phyloP scores from a whole-genome alignment of 2,888 invertebrate genomes.

The Tuberolachnus salignus region DNA sequence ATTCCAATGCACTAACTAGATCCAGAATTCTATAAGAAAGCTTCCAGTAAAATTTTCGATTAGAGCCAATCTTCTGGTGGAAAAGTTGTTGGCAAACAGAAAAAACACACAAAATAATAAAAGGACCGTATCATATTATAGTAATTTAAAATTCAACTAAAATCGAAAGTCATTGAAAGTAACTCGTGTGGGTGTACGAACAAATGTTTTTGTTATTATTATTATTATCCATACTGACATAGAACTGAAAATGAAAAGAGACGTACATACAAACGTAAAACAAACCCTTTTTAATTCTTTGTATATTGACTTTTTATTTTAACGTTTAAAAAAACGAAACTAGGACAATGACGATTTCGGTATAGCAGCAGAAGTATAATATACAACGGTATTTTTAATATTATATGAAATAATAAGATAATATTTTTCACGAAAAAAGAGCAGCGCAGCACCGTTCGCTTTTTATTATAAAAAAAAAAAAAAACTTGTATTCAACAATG shows the following conservation, averaged over 20 bases:
- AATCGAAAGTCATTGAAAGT: background rate
- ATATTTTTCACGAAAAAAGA: conserved; percentile 4
- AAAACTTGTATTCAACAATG: background rate
- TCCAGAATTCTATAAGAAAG: too few species aligned
- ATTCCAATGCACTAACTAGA: too few species aligned
- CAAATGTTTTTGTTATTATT: too few species aligned
- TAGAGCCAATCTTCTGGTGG: too few species aligned
- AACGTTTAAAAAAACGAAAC: conserved; percentile 18
- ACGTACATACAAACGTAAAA: background rate
- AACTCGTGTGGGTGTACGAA: too few species aligned
- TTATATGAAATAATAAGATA: background rate
- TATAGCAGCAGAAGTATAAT: background rate
- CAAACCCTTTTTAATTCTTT: conserved; percentile 23
- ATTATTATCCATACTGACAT: too few species aligned
- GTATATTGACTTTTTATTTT: conserved; percentile 18
- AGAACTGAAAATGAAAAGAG: too few species aligned
- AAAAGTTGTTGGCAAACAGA: too few species aligned
- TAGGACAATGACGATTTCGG: conserved; percentile 28
- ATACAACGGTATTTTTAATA: background rate
- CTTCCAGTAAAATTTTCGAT: too few species aligned
- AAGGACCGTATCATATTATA: too few species aligned
- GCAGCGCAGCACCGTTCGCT: background rate
- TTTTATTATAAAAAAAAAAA: background rate
- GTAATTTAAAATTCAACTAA: too few species aligned
- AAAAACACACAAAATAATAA: too few species aligned